Evolutionary conservation across 2,888 invertebrate genomes (phyloP).

Genomic region (Folsomia manolachei): DNA sequence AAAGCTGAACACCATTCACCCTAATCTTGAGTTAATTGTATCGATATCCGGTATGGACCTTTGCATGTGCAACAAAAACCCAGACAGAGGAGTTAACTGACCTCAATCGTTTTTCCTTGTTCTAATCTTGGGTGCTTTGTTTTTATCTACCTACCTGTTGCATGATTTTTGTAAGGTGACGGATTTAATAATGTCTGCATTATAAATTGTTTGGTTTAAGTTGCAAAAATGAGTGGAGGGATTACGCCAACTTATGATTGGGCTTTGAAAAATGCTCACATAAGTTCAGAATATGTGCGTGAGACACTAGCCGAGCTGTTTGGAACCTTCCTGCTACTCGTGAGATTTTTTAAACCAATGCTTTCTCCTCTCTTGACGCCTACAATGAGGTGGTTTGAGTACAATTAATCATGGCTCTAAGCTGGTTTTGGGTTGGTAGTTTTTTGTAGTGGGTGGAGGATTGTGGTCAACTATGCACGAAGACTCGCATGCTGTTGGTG

Average conservation of each 20-base stretch:
- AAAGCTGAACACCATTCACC: no score
- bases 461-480: background rate
- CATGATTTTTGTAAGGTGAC: no score
- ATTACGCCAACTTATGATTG: constrained; percentile 31
- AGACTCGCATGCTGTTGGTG: background rate
- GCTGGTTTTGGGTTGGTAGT: constrained; percentile 19
- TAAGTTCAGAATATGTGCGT: constrained; percentile 30
- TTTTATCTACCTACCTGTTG: background rate
- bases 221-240: background rate
- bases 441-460: constrained; percentile 41
- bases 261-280: constrained; percentile 26
- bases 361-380: background rate
- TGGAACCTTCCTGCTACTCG: constrained; percentile 40
- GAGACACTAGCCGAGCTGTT: constrained; percentile 40
- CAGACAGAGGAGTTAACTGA: no score
- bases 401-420: background rate
- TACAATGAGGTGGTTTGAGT: background rate
- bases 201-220: no score
- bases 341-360: constrained; percentile 22
- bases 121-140: no score
- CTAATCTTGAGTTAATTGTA: no score
- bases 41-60: no score
- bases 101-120: no score
- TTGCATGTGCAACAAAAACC: no score
- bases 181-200: no score